phyloP scores from a whole-genome alignment of 2,888 invertebrate genomes.

The Mythimna ferrago region DNA sequence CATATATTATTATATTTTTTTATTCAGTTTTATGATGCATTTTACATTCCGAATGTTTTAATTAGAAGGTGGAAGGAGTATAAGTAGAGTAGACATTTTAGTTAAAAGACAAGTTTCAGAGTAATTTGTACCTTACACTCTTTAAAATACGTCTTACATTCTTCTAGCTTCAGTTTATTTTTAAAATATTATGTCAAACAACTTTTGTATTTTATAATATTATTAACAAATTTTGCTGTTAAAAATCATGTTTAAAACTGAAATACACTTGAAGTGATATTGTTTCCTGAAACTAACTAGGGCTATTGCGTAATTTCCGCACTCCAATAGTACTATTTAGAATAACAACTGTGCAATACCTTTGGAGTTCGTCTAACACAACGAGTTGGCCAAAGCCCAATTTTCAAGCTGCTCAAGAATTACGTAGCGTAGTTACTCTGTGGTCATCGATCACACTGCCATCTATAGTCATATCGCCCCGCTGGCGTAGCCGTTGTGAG shows the following conservation, averaged over 20 bases:
- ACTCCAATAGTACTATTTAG: neutral
- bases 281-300: neutral
- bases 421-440: neutral
- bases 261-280: constrained; percentile 21
- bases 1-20: constrained; percentile 43
- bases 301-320: constrained; percentile 6
- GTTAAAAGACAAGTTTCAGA: constrained; percentile 47
- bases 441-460: constrained; percentile 34
- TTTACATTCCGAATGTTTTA: constrained; percentile 60
- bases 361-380: constrained; percentile 9
- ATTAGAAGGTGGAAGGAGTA: constrained; percentile 34
- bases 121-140: constrained; percentile 27
- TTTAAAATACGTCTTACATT: constrained; percentile 26
- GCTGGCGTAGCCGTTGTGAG: neutral
- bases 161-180: constrained; percentile 1
- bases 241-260: constrained; percentile 8
- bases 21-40: constrained; percentile 44
- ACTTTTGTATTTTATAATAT: constrained; percentile 7
- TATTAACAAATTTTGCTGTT: constrained; percentile 37
- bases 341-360: neutral
- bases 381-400: neutral
- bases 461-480: constrained; percentile 36
- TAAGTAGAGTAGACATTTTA: constrained; percentile 26
- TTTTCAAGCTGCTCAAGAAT: neutral
- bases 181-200: neutral